phyloP scores from a whole-genome alignment of 1,140 invertebrate species.

The Cydia splendana region DNA sequence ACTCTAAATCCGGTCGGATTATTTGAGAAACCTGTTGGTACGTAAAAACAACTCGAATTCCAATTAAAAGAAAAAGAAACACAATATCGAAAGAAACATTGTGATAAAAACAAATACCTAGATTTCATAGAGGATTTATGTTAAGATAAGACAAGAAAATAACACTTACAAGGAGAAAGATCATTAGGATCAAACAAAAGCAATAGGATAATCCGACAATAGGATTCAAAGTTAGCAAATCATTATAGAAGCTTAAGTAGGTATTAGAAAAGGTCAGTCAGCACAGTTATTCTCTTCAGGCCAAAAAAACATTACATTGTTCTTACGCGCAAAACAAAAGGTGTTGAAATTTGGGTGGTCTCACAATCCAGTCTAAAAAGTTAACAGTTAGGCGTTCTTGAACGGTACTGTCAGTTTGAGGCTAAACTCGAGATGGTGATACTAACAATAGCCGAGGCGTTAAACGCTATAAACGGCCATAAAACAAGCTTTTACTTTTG shows the following conservation, averaged over 20 bases:
- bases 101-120: too few relatives aligned
- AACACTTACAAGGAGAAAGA: not conserved
- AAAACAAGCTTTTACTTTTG: slow-evolving; percentile 24
- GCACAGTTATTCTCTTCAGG: not conserved
- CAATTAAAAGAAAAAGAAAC: not conserved
- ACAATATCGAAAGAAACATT: not conserved
- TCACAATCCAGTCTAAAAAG: slow-evolving; percentile 28
- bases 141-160: not conserved
- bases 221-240: not conserved
- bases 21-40: not conserved
- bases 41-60: slow-evolving; percentile 36
- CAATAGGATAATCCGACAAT: not conserved
- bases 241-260: not conserved
- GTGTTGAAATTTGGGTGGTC: slow-evolving; percentile 20
- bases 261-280: slow-evolving; percentile 8
- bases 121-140: not conserved
- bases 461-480: not conserved
- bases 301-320: slow-evolving; percentile 4
- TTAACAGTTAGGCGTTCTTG: slow-evolving; percentile 24
- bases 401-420: slow-evolving; percentile 17
- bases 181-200: not conserved
- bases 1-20: not conserved
- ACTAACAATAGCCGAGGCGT: slow-evolving; percentile 14
- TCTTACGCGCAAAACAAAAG: slow-evolving; percentile 23
- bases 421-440: slow-evolving; percentile 20